phyloP scores from a whole-genome alignment of 2,888 invertebrate genomes.

The Calliscelio sp. region DNA sequence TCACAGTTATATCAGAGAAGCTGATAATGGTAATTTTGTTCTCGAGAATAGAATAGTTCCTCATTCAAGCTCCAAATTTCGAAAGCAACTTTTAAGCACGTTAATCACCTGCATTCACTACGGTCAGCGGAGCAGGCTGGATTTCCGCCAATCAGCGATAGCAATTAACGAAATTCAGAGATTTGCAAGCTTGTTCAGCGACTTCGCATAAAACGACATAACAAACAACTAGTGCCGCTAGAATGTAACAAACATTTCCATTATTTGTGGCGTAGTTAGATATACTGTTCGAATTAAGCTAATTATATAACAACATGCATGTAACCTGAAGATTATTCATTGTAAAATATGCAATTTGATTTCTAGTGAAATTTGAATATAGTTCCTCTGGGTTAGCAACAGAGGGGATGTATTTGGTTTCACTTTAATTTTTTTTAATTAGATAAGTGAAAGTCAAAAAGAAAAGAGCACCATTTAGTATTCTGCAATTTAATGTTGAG shows the following conservation, averaged over 20 bases:
- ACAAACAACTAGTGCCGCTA: constrained; percentile 48
- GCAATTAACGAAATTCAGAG: constrained; percentile 83
- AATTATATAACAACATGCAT: constrained; percentile 13
- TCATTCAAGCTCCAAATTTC: constrained; percentile 67
- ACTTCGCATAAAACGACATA: constrained; percentile 75
- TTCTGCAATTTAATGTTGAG: no score
- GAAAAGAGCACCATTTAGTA: no score
- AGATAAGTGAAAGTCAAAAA: no score
- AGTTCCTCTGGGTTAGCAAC: no score
- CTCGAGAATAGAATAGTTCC: constrained; percentile 37
- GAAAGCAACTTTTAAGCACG: constrained; percentile 79
- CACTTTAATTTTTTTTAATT: no score
- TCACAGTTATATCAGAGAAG: constrained; percentile 7
- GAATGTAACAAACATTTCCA: constrained; percentile 51
- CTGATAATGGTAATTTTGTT: constrained; percentile 60
- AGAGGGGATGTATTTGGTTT: no score
- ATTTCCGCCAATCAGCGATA: constrained; percentile 81
- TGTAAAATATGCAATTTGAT: constrained; percentile 1
- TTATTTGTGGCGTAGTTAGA: constrained; percentile 17
- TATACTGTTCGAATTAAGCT: constrained; percentile 7
- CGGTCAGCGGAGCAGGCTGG: constrained; percentile 77
- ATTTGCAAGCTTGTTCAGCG: constrained; percentile 77
- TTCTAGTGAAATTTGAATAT: background rate
- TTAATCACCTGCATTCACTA: constrained; percentile 81
- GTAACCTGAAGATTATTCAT: background rate